phyloP scores from a whole-genome alignment of 2,797 vertebrate genomes.

The Falco rusticolus region DNA sequence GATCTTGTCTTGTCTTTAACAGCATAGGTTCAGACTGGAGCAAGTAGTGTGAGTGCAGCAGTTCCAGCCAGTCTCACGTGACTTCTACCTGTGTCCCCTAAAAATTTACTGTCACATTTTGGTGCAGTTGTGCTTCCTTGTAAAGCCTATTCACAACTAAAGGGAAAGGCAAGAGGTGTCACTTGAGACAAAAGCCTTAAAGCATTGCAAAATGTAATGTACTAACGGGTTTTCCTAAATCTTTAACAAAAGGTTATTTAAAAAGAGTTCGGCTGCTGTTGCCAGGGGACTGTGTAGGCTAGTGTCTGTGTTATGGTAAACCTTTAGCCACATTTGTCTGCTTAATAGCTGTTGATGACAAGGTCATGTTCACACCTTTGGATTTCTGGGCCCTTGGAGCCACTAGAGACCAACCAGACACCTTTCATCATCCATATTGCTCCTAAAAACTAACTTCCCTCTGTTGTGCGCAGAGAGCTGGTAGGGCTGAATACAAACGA shows the following conservation, averaged over 20 bases:
- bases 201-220: neutral
- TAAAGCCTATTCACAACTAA: neutral
- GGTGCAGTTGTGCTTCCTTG: accelerated
- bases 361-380: constrained; percentile 43
- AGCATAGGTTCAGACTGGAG: accelerated
- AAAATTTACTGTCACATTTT: neutral
- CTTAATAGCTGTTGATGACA: constrained; percentile 36
- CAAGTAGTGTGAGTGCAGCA: neutral
- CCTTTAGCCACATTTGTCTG: neutral
- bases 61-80: neutral
- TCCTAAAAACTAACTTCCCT: neutral
- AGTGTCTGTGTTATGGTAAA: neutral
- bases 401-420: neutral
- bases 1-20: neutral
- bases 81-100: neutral
- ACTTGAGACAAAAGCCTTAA: neutral
- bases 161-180: neutral
- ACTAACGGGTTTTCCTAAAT: neutral
- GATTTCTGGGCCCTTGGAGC: constrained; percentile 7
- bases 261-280: neutral
- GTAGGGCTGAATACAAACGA: neutral
- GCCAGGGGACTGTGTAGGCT: neutral
- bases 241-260: neutral
- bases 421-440: neutral
- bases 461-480: neutral